Evolutionary conservation across 2,888 invertebrate genomes (phyloP), one percentile per base, ranked within the genome.

Genomic region (Drosophila siamana): DNA sequence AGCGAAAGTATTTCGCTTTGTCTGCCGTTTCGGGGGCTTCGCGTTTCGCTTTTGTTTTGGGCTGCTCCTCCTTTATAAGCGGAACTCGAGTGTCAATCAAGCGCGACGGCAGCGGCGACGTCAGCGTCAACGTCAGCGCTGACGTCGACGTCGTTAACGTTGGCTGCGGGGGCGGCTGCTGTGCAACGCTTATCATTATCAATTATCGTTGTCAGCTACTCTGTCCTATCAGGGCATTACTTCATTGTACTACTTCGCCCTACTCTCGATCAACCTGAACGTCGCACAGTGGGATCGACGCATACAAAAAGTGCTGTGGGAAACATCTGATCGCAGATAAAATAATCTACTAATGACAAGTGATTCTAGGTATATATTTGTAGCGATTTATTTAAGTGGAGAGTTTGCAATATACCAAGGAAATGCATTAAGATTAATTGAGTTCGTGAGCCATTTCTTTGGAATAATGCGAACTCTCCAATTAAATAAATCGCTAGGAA

Each of bases 1-100:
- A 72, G 74, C 50, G 65, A 74, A 74, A 74, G 66, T 74, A 63
- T 72, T 74, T 62, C 36, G 43, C 55, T 74, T 69, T 43, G 36
- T 56, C 50, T 62, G 38, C 15, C 26, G 30, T 62, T 62, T 41
- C 30, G 36, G 28, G 44, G 26, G n/a, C n/a, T 51, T 40, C 33
- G 33, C 40, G 30, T 36, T 24, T 54, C 16, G 54, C 48, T 44
- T 63, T 74, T 74, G 77, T 67, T 72, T 71, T 67, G 44, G 41
- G 13, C 77, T 66, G 55, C 52, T 70, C 33, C 59, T 55, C 13
- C 36, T 61, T 33, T 55, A 28, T 7, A 46, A 62, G 38, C 47
- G 54, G 26, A 55, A 33, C 28, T 36, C 57, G 62, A 77, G 30
- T 74, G 64, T 59, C 74, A 76, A 69, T 78, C 69, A 76, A 69